Evolutionary conservation across 2,797 vertebrate species (phyloP).

Genomic region (Eurystomus glaucurus): DNA sequence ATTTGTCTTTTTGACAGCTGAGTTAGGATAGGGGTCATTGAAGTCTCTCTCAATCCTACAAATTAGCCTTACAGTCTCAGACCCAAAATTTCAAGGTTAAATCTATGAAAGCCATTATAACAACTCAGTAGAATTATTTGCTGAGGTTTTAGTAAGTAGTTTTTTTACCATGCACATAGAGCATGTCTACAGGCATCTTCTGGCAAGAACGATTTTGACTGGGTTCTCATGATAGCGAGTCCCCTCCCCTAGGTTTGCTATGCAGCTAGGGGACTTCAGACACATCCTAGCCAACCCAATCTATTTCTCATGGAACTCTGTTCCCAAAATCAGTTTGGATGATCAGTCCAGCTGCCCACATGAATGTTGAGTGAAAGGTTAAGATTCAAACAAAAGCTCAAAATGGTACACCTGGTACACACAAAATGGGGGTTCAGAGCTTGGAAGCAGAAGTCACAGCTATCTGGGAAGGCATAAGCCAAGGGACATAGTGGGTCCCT

Average conservation of each 20-base stretch:
- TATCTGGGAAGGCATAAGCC: neutral
- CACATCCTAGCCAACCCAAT: neutral
- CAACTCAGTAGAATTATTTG: neutral
- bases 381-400: neutral
- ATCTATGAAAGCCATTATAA: neutral
- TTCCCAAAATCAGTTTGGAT: neutral
- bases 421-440: neutral
- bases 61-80: slow-evolving; percentile 33
- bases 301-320: neutral
- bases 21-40: slow-evolving; percentile 67
- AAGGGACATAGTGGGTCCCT: rapidly evolving
- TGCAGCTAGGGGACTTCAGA: neutral
- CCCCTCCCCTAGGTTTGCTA: neutral
- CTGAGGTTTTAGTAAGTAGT: neutral
- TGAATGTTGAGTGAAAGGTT: neutral
- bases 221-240: neutral
- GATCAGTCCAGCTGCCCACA: neutral
- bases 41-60: slow-evolving; percentile 55
- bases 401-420: neutral
- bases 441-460: neutral
- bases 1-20: slow-evolving; percentile 80
- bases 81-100: slow-evolving; percentile 56
- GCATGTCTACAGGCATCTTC: neutral
- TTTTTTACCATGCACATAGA: neutral
- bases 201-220: neutral